A percentile compares a stretch with the other conserved stretches of the same genome.
Conservation (phyloP, 2,797 vertebrate species). For the Sebastes itinus region DNA sequence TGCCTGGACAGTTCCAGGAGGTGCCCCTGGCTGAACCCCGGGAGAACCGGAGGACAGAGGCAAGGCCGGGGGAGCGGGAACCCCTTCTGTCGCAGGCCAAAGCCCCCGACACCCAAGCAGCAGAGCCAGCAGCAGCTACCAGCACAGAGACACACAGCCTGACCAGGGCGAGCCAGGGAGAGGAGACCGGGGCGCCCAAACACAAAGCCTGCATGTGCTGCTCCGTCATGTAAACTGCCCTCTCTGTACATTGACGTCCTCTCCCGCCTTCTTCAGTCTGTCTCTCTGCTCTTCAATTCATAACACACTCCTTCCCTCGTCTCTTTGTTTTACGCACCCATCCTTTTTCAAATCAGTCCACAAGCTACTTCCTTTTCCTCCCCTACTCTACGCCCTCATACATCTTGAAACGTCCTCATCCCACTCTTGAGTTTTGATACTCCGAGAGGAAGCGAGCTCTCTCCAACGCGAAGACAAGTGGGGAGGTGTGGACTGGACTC, state of each 20-base stretch:
- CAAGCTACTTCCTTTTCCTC: slow-evolving; percentile 9
- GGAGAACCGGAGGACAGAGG: slow-evolving; percentile 35
- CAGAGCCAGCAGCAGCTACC: slow-evolving; percentile 16
- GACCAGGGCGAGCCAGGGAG: slow-evolving; percentile 22
- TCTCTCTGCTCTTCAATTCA: neutral
- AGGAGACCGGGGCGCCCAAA: slow-evolving; percentile 49
- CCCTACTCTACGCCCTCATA: slow-evolving; percentile 1
- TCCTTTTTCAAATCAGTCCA: neutral
- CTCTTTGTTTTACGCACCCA: slow-evolving; percentile 3
- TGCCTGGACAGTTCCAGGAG: slow-evolving; percentile 71
- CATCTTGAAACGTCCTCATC: slow-evolving; percentile 15
- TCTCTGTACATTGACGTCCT: neutral
- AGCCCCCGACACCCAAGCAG: neutral
- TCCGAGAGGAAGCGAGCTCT: slow-evolving; percentile 10
- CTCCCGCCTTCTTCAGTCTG: neutral
- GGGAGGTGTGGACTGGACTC: slow-evolving; percentile 1
- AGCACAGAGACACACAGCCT: slow-evolving; percentile 35
- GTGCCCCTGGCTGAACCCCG: slow-evolving; percentile 63
- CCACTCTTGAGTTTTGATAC: neutral
- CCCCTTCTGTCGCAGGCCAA: slow-evolving; percentile 68
- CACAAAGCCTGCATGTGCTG: slow-evolving; percentile 80
- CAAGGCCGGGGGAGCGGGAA: slow-evolving; percentile 58
- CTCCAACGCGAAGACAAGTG: slow-evolving; percentile 6
- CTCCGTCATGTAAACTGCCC: slow-evolving; percentile 76
- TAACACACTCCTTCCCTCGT: neutral